Evolutionary conservation across 2,888 invertebrate species (phyloP), one percentile per base, ranked within the genome.

Genomic region (Melanostoma mellinum): DNA sequence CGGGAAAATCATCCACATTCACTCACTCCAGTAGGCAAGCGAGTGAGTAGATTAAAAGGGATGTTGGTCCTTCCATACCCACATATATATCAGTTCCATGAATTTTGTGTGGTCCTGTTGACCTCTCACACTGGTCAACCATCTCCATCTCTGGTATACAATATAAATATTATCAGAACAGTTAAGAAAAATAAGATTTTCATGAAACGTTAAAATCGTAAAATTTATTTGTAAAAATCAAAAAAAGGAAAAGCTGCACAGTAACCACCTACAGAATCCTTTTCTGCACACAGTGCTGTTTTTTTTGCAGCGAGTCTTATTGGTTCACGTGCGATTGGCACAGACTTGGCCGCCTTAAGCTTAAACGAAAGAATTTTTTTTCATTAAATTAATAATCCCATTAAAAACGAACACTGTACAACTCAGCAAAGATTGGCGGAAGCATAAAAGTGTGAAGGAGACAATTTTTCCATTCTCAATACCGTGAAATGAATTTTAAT

Each of bases 381-480:
- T 81, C 89, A 89, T 90, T 89, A 87, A 90, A 89, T 89, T 90
- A 89, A 89, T 89, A 89, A 89, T 89, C 88, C 88, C 89, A 87
- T 89, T 89, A 63, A 68, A 46, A 72, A 53, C 10, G 67, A 33
- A 61, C 53, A 72, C 42, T 36, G 60, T 48, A 8, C 63, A 63
- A 4, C 42, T 9, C 20, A 42, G 35, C 53, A 48, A 60, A n/a
- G 35, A 38, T 42, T 6, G 48, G 32, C 32, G 32, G 36, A 6
- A n/a, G 36, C 44, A 10, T 33, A 38, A 56, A 48, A 44, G 63
- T 36, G 50, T 9, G 6, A 61, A 35, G 8, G 46, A 55, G 33
- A 68, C 40, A 32, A 8, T 79, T 73, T 53, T 71, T 55, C 40
- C 50, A 55, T 63, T 61, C 48, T 40, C 77, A 68, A 73, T 77